Base-by-base conservation (phyloP, 2,113 vertebrate genomes). In the Aix galericulata region DNA sequence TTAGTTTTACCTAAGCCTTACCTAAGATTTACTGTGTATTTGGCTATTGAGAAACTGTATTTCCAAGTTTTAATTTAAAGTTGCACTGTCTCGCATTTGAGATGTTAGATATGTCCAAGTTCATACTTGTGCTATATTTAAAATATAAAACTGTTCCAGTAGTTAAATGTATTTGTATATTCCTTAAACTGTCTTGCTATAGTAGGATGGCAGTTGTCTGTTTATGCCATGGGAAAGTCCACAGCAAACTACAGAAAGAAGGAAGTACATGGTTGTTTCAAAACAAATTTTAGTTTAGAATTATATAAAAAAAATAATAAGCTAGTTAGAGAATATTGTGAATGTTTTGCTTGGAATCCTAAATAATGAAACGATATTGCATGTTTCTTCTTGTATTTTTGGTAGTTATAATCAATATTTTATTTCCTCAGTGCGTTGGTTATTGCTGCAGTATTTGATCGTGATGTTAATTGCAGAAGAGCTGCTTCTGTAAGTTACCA, bases 401-500 rank as follows among this genome's bases (percentile, higher is more conserved):
- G 58, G n/a, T 87, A 38, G 84, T 97, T 66, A 97, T 26, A 21
- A 21, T 58, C 38, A 20, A 0, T 91, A 14, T 94, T 94, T 91
- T 95, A 4, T 89, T 88, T 96, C 83, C 86, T 67, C 96, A 99
- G 99, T 55, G 98, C 98, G 9, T 36, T 99, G 97, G 96, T 99
- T 72, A 98, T 99, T 91, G 98, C 98, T 22, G 97, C 98, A 32
- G 95, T 99, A 26, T 99, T 99, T 94, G 99, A 99, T 86, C 97
- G 98, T 50, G 98, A 98, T 34, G 94, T 99, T 74, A 99, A 98
- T 83, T 99, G 99, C 96, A 98, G 99, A 79, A 98, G 98, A 97
- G 99, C 99, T 36, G 99, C 99, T 9, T 99, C 99, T 38, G 99
- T 99, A 97, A 99, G 98, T 98, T 69, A 22, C 8, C 34, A 58